Evolutionary conservation across 2,888 invertebrate genomes (phyloP).

Genomic region (Brenthis ino): DNA sequence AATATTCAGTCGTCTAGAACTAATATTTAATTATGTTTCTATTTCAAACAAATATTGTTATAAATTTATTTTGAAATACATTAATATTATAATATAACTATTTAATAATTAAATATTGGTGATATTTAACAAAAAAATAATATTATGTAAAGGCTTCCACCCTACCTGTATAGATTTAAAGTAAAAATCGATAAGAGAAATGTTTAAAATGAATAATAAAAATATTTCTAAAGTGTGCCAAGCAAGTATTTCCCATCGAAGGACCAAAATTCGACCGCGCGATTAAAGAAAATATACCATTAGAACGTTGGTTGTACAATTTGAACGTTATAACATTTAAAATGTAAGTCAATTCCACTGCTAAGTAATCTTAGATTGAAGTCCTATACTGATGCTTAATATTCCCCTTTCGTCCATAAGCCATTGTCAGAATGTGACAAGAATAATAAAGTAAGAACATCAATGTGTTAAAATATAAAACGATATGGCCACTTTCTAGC

Average conservation of each 20-base stretch:
- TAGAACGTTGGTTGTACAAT: background rate
- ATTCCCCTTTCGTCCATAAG: conserved; percentile 63
- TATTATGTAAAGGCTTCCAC: too few relatives aligned
- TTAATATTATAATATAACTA: background rate
- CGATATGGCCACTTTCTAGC: conserved; percentile 69
- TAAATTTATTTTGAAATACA: background rate
- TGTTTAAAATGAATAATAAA: too few relatives aligned
- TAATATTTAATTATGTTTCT: conserved; percentile 22
- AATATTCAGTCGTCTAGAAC: conserved; percentile 39
- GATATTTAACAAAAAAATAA: too few relatives aligned
- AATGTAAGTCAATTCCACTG: conserved; percentile 26
- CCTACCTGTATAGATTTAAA: too few relatives aligned
- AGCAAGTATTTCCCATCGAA: too few relatives aligned
- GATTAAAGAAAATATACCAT: background rate
- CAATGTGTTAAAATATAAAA: conserved; percentile 69
- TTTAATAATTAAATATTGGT: background rate
- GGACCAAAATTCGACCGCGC: too few relatives aligned
- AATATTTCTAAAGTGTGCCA: too few relatives aligned
- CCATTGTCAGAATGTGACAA: conserved; percentile 69
- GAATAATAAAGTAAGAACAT: conserved; percentile 74
- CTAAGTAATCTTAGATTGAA: conserved; percentile 54
- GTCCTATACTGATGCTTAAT: conserved; percentile 56
- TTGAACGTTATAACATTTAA: conserved; percentile 4
- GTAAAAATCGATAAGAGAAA: too few relatives aligned
- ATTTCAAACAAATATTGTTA: background rate